A percentile compares a stretch with the other conserved stretches of the same genome.
Conservation (phyloP, 2,888 invertebrate species). For the Eilema sororculum region DNA sequence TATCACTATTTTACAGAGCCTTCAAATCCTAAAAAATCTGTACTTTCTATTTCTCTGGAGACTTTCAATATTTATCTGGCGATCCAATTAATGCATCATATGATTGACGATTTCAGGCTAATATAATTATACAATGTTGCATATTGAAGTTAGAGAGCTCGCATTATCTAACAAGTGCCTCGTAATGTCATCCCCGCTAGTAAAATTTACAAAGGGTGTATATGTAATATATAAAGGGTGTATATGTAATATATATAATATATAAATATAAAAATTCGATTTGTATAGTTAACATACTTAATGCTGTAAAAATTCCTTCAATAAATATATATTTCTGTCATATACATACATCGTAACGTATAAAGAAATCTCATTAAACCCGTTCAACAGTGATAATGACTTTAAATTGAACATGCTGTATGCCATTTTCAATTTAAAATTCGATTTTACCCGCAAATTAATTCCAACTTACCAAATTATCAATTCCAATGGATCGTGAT, state of each 20-base stretch:
- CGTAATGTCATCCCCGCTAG: background rate
- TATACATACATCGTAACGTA: background rate
- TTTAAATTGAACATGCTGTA: slow-evolving; percentile 24
- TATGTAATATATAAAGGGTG: too few relatives aligned
- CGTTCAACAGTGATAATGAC: slow-evolving; percentile 25
- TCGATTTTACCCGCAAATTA: slow-evolving; percentile 27
- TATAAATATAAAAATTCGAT: too few relatives aligned
- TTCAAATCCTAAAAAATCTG: background rate
- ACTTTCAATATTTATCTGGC: too few relatives aligned
- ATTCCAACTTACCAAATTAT: slow-evolving; percentile 40
- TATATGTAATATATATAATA: too few relatives aligned
- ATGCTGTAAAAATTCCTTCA: too few relatives aligned
- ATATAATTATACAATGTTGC: too few relatives aligned
- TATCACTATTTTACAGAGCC: background rate
- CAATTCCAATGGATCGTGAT: slow-evolving; percentile 28
- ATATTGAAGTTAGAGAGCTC: background rate
- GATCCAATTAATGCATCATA: too few relatives aligned
- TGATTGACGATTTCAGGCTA: too few relatives aligned
- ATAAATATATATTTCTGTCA: background rate
- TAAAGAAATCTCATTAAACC: slow-evolving; percentile 18
- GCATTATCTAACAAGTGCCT: background rate
- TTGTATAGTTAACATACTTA: too few relatives aligned
- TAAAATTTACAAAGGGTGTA: background rate
- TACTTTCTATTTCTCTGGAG: too few relatives aligned
- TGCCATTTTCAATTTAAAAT: slow-evolving; percentile 34